Evolutionary conservation across 2,888 invertebrate genomes (phyloP).

Genomic region (Brenthis ino): DNA sequence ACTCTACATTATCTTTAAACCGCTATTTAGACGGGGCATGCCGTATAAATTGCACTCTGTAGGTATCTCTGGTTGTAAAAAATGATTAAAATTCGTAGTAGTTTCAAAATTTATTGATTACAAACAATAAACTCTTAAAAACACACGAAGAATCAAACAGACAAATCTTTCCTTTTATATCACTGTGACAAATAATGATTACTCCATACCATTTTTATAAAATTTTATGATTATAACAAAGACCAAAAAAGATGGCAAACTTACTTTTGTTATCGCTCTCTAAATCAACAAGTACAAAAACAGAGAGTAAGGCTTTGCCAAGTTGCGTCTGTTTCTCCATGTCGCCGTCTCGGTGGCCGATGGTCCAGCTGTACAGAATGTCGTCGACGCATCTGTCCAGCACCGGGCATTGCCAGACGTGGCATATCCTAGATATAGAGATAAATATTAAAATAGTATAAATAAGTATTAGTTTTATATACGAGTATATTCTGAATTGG

Average conservation of each 20-base stretch:
- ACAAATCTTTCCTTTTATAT: too few relatives aligned
- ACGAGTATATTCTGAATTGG: too few relatives aligned
- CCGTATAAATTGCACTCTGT: too few relatives aligned
- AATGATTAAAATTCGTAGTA: too few relatives aligned
- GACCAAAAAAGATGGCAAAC: slow-evolving; percentile 11
- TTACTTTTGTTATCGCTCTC: slow-evolving; percentile 66
- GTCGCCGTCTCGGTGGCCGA: slow-evolving; percentile 71
- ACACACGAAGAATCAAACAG: not conserved
- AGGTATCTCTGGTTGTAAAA: too few relatives aligned
- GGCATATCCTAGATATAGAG: slow-evolving; percentile 61
- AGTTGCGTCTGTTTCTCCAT: slow-evolving; percentile 66
- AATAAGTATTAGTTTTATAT: too few relatives aligned
- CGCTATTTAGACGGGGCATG: too few relatives aligned
- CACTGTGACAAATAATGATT: not conserved
- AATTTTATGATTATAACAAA: too few relatives aligned
- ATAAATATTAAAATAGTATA: too few relatives aligned
- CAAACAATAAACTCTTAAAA: not conserved
- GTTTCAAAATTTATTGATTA: not conserved
- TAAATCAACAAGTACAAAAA: slow-evolving; percentile 78
- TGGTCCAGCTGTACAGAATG: slow-evolving; percentile 78
- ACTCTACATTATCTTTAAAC: too few relatives aligned
- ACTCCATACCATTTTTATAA: too few relatives aligned
- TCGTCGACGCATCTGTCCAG: slow-evolving; percentile 75
- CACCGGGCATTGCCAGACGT: slow-evolving; percentile 80
- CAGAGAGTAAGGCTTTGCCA: slow-evolving; percentile 72